Percentiles rank a stretch among this genome's conserved stretches.
phyloP scores from a whole-genome alignment of 2,113 vertebrate species.

The Amblyopsis rosae region DNA sequence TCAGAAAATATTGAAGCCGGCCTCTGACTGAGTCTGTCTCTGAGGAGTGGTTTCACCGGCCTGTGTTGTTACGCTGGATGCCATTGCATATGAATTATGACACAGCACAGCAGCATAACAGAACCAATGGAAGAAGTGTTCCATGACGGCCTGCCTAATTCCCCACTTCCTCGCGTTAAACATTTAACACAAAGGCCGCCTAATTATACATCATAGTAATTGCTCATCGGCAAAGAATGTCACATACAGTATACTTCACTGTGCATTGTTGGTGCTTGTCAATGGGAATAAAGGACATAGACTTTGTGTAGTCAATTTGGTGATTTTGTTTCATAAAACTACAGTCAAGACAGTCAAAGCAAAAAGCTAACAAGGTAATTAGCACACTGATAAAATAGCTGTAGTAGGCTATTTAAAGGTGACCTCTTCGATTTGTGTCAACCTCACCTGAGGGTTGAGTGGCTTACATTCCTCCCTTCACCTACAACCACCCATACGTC shows the following conservation, averaged over 20 bases:
- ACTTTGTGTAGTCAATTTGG: neutral
- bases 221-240: constrained; percentile 51
- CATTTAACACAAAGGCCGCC: constrained; percentile 52
- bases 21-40: constrained; percentile 5
- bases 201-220: constrained; percentile 69
- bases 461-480: too few relatives aligned
- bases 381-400: too few relatives aligned
- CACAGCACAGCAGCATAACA: constrained; percentile 10
- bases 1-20: constrained; percentile 28
- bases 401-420: too few relatives aligned
- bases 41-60: constrained; percentile 9
- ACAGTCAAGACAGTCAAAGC: too few relatives aligned
- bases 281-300: neutral
- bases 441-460: too few relatives aligned
- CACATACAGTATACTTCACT: constrained; percentile 5
- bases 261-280: constrained; percentile 5
- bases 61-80: neutral
- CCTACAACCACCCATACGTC: too few relatives aligned
- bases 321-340: too few relatives aligned
- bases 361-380: too few relatives aligned
- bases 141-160: constrained; percentile 9
- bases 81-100: constrained; percentile 32
- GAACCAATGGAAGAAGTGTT: constrained; percentile 14
- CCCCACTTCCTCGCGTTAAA: constrained; percentile 36
- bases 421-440: too few relatives aligned